Base-by-base conservation (phyloP, 2,797 vertebrate species). In the Pseudochromis fuscus region DNA sequence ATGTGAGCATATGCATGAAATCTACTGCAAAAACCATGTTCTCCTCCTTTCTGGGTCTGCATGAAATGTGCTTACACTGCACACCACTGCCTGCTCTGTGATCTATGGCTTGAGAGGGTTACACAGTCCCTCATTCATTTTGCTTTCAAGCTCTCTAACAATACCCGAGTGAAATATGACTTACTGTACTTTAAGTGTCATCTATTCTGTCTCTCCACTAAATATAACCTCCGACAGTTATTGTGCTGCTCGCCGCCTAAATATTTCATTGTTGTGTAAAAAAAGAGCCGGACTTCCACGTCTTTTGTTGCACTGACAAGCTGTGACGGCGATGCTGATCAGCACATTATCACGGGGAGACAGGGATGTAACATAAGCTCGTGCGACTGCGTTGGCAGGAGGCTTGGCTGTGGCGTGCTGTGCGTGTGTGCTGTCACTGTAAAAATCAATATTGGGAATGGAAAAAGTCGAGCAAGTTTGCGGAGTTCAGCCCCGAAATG, bases 81-180 rank as follows among this genome's bases (percentile, higher is more conserved):
- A 84, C 74, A 76, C 45, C 72, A 44, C 64, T 74, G 84, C 72
- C 85, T 33, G 23, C 49, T 78, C 72, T 37, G 44, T 93, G 92
- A 95, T 93, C 77, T 82, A 93, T 92, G 75, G 86, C 93, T 62
- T 57, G 23, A 48, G 57, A 87, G 82, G 85, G 76, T 81, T 81
- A 76, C 82, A 76, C 28, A 76, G 77, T 64, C 65, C 66, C 86
- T 86, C 85, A 86, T 91, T 92, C 77, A 92, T 94, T 93, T 92
- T 88, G 66, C 88, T 92, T 71, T 86, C 84, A 86, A 79, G 83
- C 83, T 75, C 77, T 70, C 69, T 51, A 75, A 82, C 82, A 89
- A 91, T 71, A 77, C 63, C 73, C 65, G 46, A 64, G 77, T 88
- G 88, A 94, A 90, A 92, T 89, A 92, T 91, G 89, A 85, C 82